Base-by-base conservation (phyloP, 2,113 vertebrate species). In the Mesitornis unicolor region DNA sequence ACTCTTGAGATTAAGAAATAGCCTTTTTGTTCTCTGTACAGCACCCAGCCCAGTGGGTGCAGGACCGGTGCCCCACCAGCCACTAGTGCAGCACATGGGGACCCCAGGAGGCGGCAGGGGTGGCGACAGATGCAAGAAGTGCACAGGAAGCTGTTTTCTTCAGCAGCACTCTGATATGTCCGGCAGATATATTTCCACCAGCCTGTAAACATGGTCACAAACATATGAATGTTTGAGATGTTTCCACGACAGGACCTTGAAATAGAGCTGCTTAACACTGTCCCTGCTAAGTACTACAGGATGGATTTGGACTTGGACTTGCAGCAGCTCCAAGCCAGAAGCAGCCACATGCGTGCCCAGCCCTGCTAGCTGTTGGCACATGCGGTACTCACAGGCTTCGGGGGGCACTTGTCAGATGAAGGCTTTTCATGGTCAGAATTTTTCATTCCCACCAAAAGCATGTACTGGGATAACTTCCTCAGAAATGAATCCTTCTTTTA, bases 331-430 rank as follows among this genome's bases (percentile, higher is more conserved):
- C 35, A 56, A 8, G 1, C 16, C 2, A 0, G 11, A 8, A 31
- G 43, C 1, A 0, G 16, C 35, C 26, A 26, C 19, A 16, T 7
- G 21, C 2, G 0, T 4, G 4, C 25, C 29, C 16, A 3, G 29
- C 33, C n/a, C 74, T 51, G 21, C 7, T 3, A 6, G 56, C 70
- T 65, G 10, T 43, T 68, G 8, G 6, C 42, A n/a, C 1, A 0
- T 7, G 15, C 3, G 3, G 20, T 28, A 93, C 59, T 74, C 56
- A 43, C 33, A 33, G 31, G 8, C 20, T 65, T 84, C 9, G 13
- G 16, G 54, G 40, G 11, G 6, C 57, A 9, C 28, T 78, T 43
- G 35, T n/a, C n/a, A 38, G 21, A 7, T 6, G 36, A 71, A 71
- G 13, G 19, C 9, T 82, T 53, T 85, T 53, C 45, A 71, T 56